A percentile compares a stretch with the other conserved stretches of the same genome.
Evolutionary conservation across 2,113 vertebrate species (phyloP).

Genomic region (Syrmaticus mikado): DNA sequence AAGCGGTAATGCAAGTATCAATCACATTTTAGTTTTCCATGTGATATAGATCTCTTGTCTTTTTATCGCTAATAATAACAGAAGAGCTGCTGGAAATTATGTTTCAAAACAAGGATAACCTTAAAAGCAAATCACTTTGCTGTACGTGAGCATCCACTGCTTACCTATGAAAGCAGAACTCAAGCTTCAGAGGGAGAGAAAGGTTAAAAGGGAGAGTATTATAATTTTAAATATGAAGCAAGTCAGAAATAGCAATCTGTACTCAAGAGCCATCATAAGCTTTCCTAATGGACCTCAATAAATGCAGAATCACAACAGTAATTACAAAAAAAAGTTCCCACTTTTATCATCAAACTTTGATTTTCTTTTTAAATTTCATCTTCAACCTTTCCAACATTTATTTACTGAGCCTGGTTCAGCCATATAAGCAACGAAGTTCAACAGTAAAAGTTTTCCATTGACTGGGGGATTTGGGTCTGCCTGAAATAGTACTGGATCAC

Average conservation of each 20-base stretch:
- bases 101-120: background rate
- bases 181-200: background rate
- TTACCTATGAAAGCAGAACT: conserved; percentile 10
- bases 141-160: background rate
- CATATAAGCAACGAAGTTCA: background rate
- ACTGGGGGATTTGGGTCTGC: background rate
- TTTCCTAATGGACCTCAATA: background rate
- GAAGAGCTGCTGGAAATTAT: background rate
- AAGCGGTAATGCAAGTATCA: background rate
- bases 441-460: background rate
- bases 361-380: background rate
- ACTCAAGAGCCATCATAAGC: background rate
- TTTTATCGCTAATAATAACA: background rate
- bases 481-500: background rate
- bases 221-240: background rate
- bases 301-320: background rate
- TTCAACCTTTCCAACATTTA: background rate
- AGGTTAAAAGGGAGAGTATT: background rate
- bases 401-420: background rate
- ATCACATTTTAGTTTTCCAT: background rate
- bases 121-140: background rate
- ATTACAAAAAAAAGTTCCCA: background rate
- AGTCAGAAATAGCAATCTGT: background rate
- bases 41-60: background rate
- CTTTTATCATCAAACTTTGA: background rate